phyloP scores from a whole-genome alignment of 2,888 invertebrate genomes.

The Odontothrips loti region DNA sequence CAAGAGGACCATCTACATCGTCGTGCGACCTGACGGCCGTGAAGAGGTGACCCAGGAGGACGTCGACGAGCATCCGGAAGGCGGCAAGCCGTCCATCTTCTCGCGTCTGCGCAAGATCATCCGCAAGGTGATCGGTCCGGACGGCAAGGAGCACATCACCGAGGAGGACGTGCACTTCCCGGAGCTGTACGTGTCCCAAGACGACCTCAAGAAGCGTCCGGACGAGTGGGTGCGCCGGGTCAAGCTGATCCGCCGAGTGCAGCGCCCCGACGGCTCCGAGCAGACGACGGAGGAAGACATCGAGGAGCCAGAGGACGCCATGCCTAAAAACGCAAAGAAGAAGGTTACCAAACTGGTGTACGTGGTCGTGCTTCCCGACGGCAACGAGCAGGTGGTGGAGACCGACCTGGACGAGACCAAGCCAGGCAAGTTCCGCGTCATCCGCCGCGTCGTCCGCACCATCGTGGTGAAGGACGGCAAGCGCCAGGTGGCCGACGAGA shows the following conservation, averaged over 20 bases:
- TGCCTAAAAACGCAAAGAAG: not conserved
- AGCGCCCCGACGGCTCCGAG: not conserved
- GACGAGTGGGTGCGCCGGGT: not conserved
- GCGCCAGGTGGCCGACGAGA: not conserved
- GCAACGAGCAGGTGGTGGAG: not conserved
- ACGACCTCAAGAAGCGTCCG: not conserved
- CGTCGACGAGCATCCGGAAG: not conserved
- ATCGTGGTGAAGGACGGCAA: not conserved
- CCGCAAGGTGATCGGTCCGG: not conserved
- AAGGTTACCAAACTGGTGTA: not conserved
- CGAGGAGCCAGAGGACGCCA: not conserved
- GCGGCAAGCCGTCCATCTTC: conserved; percentile 3
- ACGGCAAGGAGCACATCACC: not conserved
- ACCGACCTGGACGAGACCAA: not conserved
- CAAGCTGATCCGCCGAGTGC: not conserved
- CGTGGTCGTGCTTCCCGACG: not conserved
- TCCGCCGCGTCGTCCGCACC: not conserved
- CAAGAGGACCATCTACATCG: not conserved
- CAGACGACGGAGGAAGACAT: not conserved
- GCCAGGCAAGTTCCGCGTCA: conserved; percentile 4
- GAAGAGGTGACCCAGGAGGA: not conserved
- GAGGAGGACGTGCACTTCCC: not conserved
- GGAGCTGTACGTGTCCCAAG: not conserved
- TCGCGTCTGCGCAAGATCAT: not conserved
- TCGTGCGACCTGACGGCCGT: not conserved